Evolutionary conservation across 2,113 vertebrate species (phyloP).

Genomic region (Sprattus sprattus): DNA sequence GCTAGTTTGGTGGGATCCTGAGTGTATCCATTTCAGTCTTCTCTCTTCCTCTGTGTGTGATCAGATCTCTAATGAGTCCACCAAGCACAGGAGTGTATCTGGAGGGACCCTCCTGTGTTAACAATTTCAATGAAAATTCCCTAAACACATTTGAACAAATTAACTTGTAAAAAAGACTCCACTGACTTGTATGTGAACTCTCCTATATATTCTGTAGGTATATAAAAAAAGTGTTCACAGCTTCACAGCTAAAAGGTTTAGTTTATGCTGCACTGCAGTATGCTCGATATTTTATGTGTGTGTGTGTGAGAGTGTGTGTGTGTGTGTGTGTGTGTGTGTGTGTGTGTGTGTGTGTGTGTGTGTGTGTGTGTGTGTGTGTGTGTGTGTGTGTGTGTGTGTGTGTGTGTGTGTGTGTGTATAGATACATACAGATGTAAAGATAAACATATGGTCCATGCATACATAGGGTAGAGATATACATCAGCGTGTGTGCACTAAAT

Average conservation of each 20-base stretch:
- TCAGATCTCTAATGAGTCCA: no score
- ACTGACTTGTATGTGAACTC: no score
- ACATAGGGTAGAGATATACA: no score
- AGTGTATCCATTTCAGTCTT: neutral
- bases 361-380: neutral
- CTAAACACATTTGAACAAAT: no score
- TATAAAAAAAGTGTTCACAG: no score
- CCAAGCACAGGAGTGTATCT: no score
- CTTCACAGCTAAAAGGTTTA: neutral
- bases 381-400: constrained; percentile 20
- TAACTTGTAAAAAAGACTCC: no score
- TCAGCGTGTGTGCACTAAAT: no score
- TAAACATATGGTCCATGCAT: no score
- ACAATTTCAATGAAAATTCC: no score
- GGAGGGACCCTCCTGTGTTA: no score
- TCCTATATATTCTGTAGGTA: no score
- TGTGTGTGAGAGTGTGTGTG: constrained; percentile 1
- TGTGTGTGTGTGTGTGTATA: neutral
- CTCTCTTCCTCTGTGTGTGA: neutral
- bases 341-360: constrained; percentile 13
- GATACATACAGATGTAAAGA: neutral
- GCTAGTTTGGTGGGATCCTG: neutral
- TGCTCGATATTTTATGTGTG: constrained; percentile 15
- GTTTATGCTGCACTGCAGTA: neutral
- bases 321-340: constrained; percentile 18